Evolutionary conservation across 1,140 invertebrate genomes (phyloP).

Genomic region (Drosophila tsacasi): DNA sequence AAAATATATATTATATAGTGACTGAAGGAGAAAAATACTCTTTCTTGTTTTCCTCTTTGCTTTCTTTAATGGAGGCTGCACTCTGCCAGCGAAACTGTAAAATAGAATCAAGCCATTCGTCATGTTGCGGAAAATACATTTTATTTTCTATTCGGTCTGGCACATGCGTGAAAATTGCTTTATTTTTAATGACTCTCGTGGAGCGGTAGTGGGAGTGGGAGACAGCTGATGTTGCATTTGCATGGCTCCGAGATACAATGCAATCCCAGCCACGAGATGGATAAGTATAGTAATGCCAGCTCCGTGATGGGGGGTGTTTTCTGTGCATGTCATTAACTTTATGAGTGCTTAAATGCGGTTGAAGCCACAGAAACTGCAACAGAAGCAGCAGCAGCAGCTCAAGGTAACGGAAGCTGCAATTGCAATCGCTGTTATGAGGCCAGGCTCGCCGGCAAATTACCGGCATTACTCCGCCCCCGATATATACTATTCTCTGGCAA

Average conservation of each 20-base stretch:
- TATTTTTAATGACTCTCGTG: slow-evolving; percentile 74
- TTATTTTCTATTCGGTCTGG: slow-evolving; percentile 75
- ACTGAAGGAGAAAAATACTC: slow-evolving; percentile 45
- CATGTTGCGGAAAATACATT: slow-evolving; percentile 79
- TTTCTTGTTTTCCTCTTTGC: slow-evolving; percentile 17
- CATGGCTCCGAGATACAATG: slow-evolving; percentile 37
- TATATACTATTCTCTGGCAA: slow-evolving; percentile 61
- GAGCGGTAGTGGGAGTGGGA: background rate
- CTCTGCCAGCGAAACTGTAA: slow-evolving; percentile 65
- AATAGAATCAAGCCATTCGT: slow-evolving; percentile 82
- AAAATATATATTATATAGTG: slow-evolving; percentile 27
- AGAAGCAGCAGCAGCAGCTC: slow-evolving; percentile 30
- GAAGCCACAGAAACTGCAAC: slow-evolving; percentile 21
- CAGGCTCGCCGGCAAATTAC: slow-evolving; percentile 50
- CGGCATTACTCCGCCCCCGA: slow-evolving; percentile 48
- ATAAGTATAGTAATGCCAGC: slow-evolving; percentile 15
- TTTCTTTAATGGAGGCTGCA: slow-evolving; percentile 8
- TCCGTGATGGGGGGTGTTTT: slow-evolving; percentile 18
- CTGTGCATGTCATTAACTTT: slow-evolving; percentile 82
- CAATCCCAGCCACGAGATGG: slow-evolving; percentile 25
- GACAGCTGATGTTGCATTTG: slow-evolving; percentile 56
- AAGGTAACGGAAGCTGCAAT: slow-evolving; percentile 77
- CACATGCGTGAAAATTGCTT: slow-evolving; percentile 82
- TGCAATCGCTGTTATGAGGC: slow-evolving; percentile 57
- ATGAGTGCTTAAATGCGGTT: slow-evolving; percentile 74